Conservation (phyloP, 1,140 invertebrate genomes). For the Holcopasites calliopsidis region DNA sequence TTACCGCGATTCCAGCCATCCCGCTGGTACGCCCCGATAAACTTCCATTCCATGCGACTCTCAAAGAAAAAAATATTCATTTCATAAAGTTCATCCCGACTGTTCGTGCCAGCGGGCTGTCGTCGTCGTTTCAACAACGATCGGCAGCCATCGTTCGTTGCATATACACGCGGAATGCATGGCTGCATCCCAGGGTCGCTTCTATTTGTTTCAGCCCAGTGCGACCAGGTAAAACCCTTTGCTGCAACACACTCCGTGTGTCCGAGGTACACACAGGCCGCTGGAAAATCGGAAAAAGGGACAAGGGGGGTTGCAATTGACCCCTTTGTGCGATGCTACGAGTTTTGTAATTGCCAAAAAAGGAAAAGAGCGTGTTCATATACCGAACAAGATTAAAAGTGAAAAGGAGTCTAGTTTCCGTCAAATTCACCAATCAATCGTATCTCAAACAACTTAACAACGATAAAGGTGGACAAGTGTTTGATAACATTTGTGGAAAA, state of each 20-base stretch:
- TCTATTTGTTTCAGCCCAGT: no score
- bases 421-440: background rate
- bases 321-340: constrained; percentile 10
- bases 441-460: no score
- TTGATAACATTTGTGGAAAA: no score
- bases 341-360: constrained; percentile 2
- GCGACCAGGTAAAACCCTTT: constrained; percentile 37
- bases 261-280: background rate
- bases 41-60: background rate
- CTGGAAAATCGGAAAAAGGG: constrained; percentile 26
- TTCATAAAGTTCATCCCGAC: constrained; percentile 7
- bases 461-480: no score
- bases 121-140: background rate
- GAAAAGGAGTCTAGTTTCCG: constrained; percentile 3
- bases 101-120: background rate
- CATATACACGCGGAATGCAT: background rate
- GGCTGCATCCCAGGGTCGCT: background rate
- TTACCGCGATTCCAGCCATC: constrained; percentile 1
- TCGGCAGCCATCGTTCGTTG: background rate
- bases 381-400: constrained; percentile 12
- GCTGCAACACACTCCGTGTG: constrained; percentile 9
- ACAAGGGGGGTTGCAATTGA: constrained; percentile 7
- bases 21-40: background rate
- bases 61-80: background rate
- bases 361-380: background rate